phyloP scores from a whole-genome alignment of 2,888 invertebrate genomes.

The Crematogaster levior region DNA sequence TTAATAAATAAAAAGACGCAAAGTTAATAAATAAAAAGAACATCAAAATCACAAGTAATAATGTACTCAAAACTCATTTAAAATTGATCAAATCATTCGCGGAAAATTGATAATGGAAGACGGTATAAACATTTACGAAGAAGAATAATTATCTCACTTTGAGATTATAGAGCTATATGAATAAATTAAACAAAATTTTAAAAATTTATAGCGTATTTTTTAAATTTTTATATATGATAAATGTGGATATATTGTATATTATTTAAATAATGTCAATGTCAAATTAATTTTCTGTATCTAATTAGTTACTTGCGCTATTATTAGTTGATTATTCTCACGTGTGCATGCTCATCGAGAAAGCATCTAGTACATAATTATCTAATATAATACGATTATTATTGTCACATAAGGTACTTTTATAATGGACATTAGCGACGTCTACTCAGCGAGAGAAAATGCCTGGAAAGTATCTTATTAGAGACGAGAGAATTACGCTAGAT shows the following conservation, averaged over 20 bases:
- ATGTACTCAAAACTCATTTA: not conserved
- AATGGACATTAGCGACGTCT: not conserved
- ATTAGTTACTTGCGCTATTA: not conserved
- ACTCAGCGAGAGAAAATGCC: slow-evolving; percentile 1
- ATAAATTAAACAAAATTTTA: not conserved
- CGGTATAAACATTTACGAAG: not conserved
- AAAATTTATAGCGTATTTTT: not conserved
- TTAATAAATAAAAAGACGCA: too few species aligned
- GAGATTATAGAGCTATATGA: not conserved
- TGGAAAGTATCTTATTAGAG: slow-evolving; percentile 9
- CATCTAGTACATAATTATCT: not conserved
- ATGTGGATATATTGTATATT: not conserved
- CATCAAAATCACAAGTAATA: not conserved
- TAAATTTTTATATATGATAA: too few species aligned
- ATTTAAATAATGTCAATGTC: not conserved
- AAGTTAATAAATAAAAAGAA: slow-evolving; percentile 17
- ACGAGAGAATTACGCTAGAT: not conserved
- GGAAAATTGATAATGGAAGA: not conserved
- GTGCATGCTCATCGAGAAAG: slow-evolving; percentile 9
- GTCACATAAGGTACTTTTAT: not conserved
- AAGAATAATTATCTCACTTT: not conserved
- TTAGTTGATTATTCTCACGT: not conserved
- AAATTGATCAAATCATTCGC: not conserved
- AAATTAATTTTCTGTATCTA: not conserved
- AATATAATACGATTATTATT: not conserved